Evolutionary conservation across 2,113 vertebrate species (phyloP).

Genomic region (Macaca mulatta): DNA sequence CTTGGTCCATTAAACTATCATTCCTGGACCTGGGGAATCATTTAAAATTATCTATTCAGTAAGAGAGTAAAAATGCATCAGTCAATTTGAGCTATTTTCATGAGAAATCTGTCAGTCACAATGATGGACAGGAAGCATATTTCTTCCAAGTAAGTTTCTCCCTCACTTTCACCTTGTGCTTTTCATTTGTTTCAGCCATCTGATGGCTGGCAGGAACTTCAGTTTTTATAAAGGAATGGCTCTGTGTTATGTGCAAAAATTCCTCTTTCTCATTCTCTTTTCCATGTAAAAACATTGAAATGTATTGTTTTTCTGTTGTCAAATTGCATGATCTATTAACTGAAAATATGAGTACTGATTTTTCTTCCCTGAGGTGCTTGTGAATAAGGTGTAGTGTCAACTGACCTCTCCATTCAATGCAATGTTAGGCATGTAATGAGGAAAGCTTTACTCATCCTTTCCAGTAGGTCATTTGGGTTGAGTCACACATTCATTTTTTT

Average conservation of each 20-base stretch:
- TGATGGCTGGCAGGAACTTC: neutral
- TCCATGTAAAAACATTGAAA: neutral
- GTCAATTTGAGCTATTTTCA: constrained; percentile 14
- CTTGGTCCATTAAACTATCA: neutral
- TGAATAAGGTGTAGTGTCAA: neutral
- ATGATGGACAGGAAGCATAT: neutral
- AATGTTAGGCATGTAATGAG: neutral
- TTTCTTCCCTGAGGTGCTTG: neutral
- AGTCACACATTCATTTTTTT: neutral
- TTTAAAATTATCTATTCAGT: neutral
- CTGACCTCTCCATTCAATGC: neutral
- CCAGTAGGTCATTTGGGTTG: neutral
- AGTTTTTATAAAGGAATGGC: neutral
- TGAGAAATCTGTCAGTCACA: neutral
- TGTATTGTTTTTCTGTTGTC: constrained; percentile 11
- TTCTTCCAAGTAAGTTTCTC: constrained; percentile 46
- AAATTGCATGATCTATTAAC: neutral
- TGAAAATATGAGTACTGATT: neutral
- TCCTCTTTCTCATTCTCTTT: neutral
- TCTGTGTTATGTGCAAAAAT: neutral
- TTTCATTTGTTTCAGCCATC: neutral
- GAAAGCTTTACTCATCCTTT: neutral
- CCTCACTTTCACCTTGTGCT: neutral
- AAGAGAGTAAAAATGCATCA: neutral
- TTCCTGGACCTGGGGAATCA: neutral